phyloP scores from a whole-genome alignment of 2,113 vertebrate genomes.

The Glaucidium brasilianum region DNA sequence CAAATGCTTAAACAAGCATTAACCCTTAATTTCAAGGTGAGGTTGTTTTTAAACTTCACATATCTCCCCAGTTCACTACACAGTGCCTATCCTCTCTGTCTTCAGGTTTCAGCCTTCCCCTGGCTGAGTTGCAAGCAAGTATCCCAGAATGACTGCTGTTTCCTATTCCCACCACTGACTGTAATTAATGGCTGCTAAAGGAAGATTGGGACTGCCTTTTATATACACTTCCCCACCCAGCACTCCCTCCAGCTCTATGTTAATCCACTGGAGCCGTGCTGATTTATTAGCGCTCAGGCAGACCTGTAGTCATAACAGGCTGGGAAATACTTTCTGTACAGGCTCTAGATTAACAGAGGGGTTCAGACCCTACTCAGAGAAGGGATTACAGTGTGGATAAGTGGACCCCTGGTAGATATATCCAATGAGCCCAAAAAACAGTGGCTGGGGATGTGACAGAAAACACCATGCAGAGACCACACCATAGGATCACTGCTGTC shows the following conservation, averaged over 20 bases:
- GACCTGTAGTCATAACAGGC: slow-evolving; percentile 35
- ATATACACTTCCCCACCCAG: neutral
- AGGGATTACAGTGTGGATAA: neutral
- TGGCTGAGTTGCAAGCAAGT: neutral
- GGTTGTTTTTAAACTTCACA: neutral
- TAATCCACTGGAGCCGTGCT: neutral
- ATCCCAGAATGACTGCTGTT: neutral
- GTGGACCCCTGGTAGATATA: neutral
- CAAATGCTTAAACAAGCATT: neutral
- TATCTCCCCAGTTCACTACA: neutral
- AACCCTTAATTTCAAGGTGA: neutral
- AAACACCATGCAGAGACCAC: neutral
- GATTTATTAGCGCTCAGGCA: neutral
- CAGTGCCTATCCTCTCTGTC: neutral
- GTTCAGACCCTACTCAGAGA: neutral
- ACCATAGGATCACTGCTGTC: neutral
- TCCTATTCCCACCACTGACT: neutral
- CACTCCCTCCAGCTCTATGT: neutral
- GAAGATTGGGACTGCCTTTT: neutral
- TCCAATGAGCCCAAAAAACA: neutral
- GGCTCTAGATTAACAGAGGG: neutral
- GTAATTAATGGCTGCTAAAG: slow-evolving; percentile 4
- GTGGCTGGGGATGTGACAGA: neutral
- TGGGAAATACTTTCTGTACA: neutral
- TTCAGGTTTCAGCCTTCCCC: neutral